These are phyloP conservation scores for Aethes cnicana DNA, from an alignment of 2,888 invertebrate species.

Conservation along the genomic window DNA sequence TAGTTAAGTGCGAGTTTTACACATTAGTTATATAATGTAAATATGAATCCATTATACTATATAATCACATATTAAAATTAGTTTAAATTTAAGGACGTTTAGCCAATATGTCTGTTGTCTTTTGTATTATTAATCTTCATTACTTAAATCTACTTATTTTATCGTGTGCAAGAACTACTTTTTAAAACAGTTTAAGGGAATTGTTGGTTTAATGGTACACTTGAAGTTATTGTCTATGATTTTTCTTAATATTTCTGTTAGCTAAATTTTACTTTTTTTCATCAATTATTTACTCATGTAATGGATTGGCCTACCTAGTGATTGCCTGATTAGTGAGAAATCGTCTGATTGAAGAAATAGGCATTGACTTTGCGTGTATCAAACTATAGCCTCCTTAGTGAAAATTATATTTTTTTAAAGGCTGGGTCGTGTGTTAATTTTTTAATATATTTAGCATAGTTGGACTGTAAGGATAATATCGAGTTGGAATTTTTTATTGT, in stretches of 20 bases:
- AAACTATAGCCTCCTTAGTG: slow-evolving; percentile 34
- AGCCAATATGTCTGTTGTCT: slow-evolving; percentile 36
- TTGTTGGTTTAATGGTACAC: background rate
- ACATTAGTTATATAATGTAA: slow-evolving; percentile 60
- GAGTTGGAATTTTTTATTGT: background rate
- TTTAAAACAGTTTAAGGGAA: slow-evolving; percentile 22
- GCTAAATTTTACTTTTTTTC: too few relatives aligned
- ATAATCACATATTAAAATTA: slow-evolving; percentile 47
- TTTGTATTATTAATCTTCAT: slow-evolving; percentile 27
- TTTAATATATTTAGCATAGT: slow-evolving; percentile 34
- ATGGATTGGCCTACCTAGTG: too few relatives aligned
- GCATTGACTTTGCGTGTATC: slow-evolving; percentile 7
- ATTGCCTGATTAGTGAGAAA: too few relatives aligned
- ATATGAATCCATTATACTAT: slow-evolving; percentile 51
- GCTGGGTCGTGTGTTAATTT: slow-evolving; percentile 68
- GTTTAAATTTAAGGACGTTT: slow-evolving; percentile 32
- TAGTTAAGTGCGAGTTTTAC: slow-evolving; percentile 61
- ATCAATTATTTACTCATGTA: too few relatives aligned
- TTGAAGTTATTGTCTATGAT: background rate
- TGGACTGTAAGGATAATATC: slow-evolving; percentile 11
- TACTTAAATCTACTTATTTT: slow-evolving; percentile 22
- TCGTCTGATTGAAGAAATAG: background rate
- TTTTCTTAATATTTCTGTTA: too few relatives aligned
- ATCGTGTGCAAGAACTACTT: slow-evolving; percentile 9
- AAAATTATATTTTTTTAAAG: slow-evolving; percentile 39